A percentile compares a stretch with the other conserved stretches of the same genome.
Evolutionary conservation across 2,888 invertebrate genomes (phyloP).

Genomic region (Pherbina coryleti): DNA sequence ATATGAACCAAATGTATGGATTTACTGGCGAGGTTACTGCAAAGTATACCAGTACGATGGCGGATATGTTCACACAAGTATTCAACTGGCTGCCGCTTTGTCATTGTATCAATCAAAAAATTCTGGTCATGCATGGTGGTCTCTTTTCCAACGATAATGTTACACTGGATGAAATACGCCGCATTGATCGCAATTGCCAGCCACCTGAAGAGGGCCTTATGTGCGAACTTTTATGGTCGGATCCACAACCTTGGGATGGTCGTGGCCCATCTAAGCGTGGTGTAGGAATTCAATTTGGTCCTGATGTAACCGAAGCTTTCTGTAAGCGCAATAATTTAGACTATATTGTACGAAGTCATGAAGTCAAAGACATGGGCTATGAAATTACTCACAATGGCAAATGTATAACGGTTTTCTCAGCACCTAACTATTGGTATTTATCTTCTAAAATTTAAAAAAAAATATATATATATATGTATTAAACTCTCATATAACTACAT

Average conservation of each 20-base stretch:
- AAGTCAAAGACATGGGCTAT: slow-evolving; percentile 96
- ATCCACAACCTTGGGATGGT: slow-evolving; percentile 92
- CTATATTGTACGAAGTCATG: slow-evolving; percentile 96
- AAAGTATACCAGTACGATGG: slow-evolving; percentile 96
- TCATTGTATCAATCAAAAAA: slow-evolving; percentile 89
- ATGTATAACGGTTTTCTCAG: slow-evolving; percentile 99
- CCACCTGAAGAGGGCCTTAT: slow-evolving; percentile 98
- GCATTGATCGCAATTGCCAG: slow-evolving; percentile 92
- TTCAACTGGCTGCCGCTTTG: slow-evolving; percentile 98
- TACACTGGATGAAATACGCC: slow-evolving; percentile 91
- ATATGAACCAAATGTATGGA: slow-evolving; percentile 99
- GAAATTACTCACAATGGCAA: slow-evolving; percentile 95
- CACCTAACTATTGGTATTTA: slow-evolving; percentile 96
- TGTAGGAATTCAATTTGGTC: slow-evolving; percentile 98
- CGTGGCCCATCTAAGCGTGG: slow-evolving; percentile 95
- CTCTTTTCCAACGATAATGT: slow-evolving; percentile 94
- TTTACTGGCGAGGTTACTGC: slow-evolving; percentile 98
- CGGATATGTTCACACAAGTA: slow-evolving; percentile 97
- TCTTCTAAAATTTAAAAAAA: not conserved
- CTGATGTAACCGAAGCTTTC: slow-evolving; percentile 93
- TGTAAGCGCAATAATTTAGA: slow-evolving; percentile 87
- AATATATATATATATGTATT: too few species aligned
- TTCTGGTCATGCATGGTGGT: slow-evolving; percentile 97
- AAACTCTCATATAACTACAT: not conserved
- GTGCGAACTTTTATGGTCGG: slow-evolving; percentile 99